Evolutionary conservation across 2,797 vertebrate species (phyloP), one percentile per base, ranked within the genome.

Genomic region (Darevskia nairensis): DNA sequence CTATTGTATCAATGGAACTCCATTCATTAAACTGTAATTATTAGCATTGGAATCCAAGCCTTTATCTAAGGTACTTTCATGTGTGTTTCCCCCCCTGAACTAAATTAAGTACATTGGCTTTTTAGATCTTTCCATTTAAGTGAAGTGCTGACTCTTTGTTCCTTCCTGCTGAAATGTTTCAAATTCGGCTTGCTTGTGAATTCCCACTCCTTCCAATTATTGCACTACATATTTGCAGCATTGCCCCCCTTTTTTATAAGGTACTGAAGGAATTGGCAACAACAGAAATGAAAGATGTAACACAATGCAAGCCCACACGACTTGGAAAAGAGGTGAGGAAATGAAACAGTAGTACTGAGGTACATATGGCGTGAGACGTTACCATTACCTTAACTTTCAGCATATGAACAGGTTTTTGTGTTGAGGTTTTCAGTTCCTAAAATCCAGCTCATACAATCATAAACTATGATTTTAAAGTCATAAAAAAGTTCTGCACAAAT

Each of bases 121-220:
- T 59, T 55, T 21, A 85, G 78, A 66, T 85, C 55, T 29, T 19
- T 72, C 41, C 0, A 0, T 85, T 89, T 59, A 79, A 89, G 44
- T 32, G 0, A 55, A 80, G 1, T 44, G 84, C 86, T 87, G 29
- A 13, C 0, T 88, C 88, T 69, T 71, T 50, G 81, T 66, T 82
- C 39, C 81, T 91, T 71, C 88, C 89, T 75, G 74, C 27, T 64
- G 68, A 25, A 35, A 32, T 32, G 41, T 79, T 15, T 88, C 78
- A 55, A 86, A 90, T 78, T 2, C 55, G 59, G 35, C 55, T 55
- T 79, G 74, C 29, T 15, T 61, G n/a, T 89, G 44, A n/a, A 50
- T 72, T 32, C 29, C 50, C 88, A 61, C 82, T 85, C 83, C 74
- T 88, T 82, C 86, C 89, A 87, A 66, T 89, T 85, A 1, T 13